Evolutionary conservation across 1,140 invertebrate genomes (phyloP), one percentile per base, ranked within the genome.

Genomic region (Drosophila nannoptera): DNA sequence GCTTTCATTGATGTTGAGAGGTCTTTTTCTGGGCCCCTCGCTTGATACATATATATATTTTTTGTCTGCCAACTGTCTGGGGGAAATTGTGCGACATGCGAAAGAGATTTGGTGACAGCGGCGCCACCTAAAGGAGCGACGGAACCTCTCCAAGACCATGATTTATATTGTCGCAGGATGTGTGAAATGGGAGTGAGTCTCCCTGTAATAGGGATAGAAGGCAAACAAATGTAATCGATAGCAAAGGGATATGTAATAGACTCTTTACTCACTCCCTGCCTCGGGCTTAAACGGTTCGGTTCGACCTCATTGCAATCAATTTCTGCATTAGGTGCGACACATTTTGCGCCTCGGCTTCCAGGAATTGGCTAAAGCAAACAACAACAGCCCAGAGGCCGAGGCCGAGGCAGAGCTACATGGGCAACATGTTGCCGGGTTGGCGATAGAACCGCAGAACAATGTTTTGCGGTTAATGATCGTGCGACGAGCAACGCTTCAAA

Each of bases 391-490:
- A n/a, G 48, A 60, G 38, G 40, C 16, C 9, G n/a, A 43, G 40
- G 6, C 2, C 7, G 40, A 14, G 5, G n/a, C 40, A 43, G 12
- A 14, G 40, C n/a, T 7, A 36, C 35, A 43, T 0, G 40, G 40
- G 35, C 63, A 83, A 84, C 80, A 82, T 81, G 78, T 69, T 69
- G 70, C 54, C 65, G 52, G 58, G 64, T 45, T 59, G 58, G 48
- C 56, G 56, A 56, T 52, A 70, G 61, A 68, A 61, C 46, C 22
- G 22, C 74, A 56, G 40, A 56, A 71, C 72, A 86, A 86, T 86
- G 80, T 84, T 84, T 77, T 81, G 80, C 80, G 80, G 80, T 84
- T 84, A 84, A 84, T 84, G 80, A 84, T 84, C 80, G 80, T 84
- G 70, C 69, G 66, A 76, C 65, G 63, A 60, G 66, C 68, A 68